These are phyloP conservation scores for Misgurnus anguillicaudatus DNA, from an alignment of 2,113 vertebrate species.

Conservation along the genomic window DNA sequence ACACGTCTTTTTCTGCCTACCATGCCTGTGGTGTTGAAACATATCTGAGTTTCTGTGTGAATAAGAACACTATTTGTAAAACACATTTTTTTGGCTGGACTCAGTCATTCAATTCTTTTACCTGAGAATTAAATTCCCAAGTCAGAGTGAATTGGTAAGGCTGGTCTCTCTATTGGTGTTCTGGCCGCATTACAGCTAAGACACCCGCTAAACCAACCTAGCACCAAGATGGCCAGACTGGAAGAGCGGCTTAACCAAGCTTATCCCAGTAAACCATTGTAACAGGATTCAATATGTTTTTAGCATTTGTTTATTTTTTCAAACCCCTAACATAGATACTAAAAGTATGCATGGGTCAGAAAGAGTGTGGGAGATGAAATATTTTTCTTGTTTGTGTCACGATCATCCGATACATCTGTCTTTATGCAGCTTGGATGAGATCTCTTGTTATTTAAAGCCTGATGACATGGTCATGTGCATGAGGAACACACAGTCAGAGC, in stretches of 20 bases:
- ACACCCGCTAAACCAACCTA: no score
- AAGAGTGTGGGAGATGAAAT: background rate
- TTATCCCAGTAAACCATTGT: no score
- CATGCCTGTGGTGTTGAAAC: background rate
- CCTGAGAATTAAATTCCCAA: constrained; percentile 35
- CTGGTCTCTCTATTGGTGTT: no score
- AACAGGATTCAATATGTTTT: no score
- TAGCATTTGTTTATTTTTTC: background rate
- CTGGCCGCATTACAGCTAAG: no score
- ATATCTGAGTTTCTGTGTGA: background rate
- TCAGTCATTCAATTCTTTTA: constrained; percentile 43
- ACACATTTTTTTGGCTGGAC: background rate
- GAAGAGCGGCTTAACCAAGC: no score
- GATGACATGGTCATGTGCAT: constrained; percentile 5
- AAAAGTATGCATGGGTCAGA: background rate
- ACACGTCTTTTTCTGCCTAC: background rate
- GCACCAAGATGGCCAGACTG: no score
- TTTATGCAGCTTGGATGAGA: background rate
- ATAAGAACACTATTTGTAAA: background rate
- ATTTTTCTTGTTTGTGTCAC: background rate
- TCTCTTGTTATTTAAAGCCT: constrained; percentile 11
- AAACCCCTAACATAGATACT: background rate
- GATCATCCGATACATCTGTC: background rate
- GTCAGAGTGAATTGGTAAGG: constrained; percentile 30
- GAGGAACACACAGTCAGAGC: constrained; percentile 16